Evolutionary conservation across 2,797 vertebrate species (phyloP), one percentile per base, ranked within the genome.

Genomic region (Enteromius thamalakanensis): DNA sequence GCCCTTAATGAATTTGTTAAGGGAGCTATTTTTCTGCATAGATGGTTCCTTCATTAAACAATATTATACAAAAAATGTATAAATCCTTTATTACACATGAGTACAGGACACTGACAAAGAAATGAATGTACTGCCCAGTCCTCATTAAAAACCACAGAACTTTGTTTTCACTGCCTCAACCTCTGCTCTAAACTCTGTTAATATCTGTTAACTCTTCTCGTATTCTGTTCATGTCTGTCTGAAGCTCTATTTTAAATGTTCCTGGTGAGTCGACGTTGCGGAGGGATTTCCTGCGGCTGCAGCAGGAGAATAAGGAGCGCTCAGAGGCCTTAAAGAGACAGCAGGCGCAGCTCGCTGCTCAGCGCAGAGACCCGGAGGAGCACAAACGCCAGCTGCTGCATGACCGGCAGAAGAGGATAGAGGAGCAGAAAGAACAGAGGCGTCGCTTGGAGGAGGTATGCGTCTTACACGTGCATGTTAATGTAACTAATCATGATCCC

Each of bases 221-320:
- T 6, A 78, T 45, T 60, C 65, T 29, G 49, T 49, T 49, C 19
- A n/a, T 37, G 17, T 65, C 75, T 26, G 85, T 75, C 67, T 40
- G 3, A 88, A 98, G 97, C 90, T 98, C 97, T 64, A 98, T 98
- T 89, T 95, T 98, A 90, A 98, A 98, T 0, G 96, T 98, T 23
- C 97, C 97, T 0, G 97, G 97, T 0, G 97, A 98, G 93, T 98
- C 97, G 15, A 98, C 97, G 0, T 91, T 98, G 72, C 93, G 97
- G 64, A 91, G 97, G 68, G 97, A 98, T 88, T 98, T 98, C 91
- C 95, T 98, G 78, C 95, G 97, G 45, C 94, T 98, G 74, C 97
- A 98, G 92, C 96, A 97, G 90, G 97, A 98, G 91, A 97, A 97
- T 90, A 97, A 97, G 87, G 96, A 97, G 90, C 96, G 96, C 79